Percentiles rank a stretch among this genome's conserved stretches.
These are phyloP conservation scores for Caracal caracal DNA, from an alignment of 2,113 vertebrate genomes.

Conservation along the genomic window DNA sequence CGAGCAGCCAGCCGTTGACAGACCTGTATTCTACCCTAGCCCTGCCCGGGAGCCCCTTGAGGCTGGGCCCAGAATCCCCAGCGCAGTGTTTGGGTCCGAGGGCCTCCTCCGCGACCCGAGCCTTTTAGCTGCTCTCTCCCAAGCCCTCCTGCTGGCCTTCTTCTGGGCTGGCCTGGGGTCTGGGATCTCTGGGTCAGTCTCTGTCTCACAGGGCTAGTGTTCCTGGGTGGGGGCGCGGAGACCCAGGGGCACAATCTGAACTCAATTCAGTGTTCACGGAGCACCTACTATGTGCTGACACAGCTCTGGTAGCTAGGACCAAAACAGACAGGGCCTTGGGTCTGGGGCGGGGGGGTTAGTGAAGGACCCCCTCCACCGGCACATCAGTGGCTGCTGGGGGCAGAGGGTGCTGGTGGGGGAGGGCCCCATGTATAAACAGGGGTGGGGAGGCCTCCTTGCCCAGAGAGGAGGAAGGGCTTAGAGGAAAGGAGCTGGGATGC, in stretches of 20 bases:
- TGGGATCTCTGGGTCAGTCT: neutral
- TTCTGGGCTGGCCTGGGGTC: neutral
- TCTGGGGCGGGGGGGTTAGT: neutral
- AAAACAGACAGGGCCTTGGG: neutral
- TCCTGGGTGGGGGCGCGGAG: fast-evolving
- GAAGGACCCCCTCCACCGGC: fast-evolving
- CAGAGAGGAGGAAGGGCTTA: neutral
- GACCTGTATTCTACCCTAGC: no score
- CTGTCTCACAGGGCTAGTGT: no score
- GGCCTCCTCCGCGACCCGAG: neutral
- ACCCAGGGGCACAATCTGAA: neutral
- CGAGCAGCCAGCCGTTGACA: neutral
- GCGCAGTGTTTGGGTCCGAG: neutral
- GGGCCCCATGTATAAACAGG: neutral
- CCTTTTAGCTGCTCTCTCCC: neutral
- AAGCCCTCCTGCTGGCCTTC: neutral
- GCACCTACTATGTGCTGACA: fast-evolving
- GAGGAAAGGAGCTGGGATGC: neutral
- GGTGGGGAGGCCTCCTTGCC: neutral
- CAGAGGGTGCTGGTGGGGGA: neutral
- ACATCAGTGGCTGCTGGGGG: neutral
- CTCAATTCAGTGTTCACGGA: neutral
- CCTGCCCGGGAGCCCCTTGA: neutral
- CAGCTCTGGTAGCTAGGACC: no score
- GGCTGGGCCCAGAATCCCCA: neutral